Evolutionary conservation across 2,113 vertebrate genomes (phyloP).

Genomic region (Embiotoca jacksoni): DNA sequence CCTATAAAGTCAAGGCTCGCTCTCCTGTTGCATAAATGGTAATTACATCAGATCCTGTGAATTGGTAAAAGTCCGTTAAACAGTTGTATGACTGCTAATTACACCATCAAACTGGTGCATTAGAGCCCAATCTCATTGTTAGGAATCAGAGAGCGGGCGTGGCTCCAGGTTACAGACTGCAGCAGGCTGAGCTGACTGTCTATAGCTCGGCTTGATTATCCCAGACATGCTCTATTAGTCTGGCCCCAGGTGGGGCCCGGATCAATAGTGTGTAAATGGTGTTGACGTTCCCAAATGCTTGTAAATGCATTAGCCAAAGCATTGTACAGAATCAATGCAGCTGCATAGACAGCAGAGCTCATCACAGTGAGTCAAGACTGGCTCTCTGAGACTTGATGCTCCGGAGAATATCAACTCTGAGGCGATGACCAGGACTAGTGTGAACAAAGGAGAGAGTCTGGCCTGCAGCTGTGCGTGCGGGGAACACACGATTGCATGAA

Average conservation of each 20-base stretch:
- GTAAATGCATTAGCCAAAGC: constrained; percentile 49
- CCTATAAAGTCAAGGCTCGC: not conserved
- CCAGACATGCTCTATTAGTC: constrained; percentile 57
- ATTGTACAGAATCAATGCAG: constrained; percentile 41
- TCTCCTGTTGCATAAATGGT: constrained; percentile 17
- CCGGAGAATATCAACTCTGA: not conserved
- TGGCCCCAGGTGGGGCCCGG: constrained; percentile 53
- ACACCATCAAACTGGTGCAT: constrained; percentile 35
- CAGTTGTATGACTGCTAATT: constrained; percentile 18
- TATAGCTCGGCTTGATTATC: constrained; percentile 46
- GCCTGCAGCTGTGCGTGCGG: not conserved
- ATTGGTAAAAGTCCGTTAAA: constrained; percentile 28
- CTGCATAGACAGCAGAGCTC: constrained; percentile 13
- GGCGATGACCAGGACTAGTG: not conserved
- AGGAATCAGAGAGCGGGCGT: constrained; percentile 3
- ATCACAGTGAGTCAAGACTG: constrained; percentile 1
- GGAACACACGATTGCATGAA: not conserved
- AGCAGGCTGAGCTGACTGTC: constrained; percentile 29
- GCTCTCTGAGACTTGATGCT: constrained; percentile 30
- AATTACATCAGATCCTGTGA: constrained; percentile 38
- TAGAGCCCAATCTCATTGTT: not conserved
- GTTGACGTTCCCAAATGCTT: constrained; percentile 36
- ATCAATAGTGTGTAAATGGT: constrained; percentile 64
- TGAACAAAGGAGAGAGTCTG: not conserved
- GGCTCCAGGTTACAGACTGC: not conserved